Base-by-base conservation (phyloP, 2,888 invertebrate genomes). In the Megamerina dolium region DNA sequence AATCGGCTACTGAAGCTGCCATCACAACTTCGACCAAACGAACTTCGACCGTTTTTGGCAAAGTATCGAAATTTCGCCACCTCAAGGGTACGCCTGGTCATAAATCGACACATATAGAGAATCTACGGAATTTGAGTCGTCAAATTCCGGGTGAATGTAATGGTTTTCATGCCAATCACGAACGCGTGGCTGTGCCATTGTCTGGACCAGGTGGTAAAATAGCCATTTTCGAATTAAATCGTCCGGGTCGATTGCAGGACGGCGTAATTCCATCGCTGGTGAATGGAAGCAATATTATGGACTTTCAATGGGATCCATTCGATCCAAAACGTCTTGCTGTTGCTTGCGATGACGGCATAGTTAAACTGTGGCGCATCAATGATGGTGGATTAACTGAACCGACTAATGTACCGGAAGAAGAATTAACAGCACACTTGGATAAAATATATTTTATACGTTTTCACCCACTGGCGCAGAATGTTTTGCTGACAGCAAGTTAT, bases 231-330 rank as follows among this genome's bases (percentile, higher is more conserved):
- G 89, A 91, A 72, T 74, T 93, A 40, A 81, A 79, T 16, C 82
- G 84, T 60, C 79, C 85, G 0, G 87, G 85, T 8, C 81, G 87
- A 52, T 71, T 87, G 40, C 82, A 85, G 2, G 87, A 90, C 60
- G 87, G 85, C 48, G 88, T 85, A 19, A 83, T 82, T 56, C 87
- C 89, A 26, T 87, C 90, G n/a, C 73, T 96, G 56, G 86, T 94
- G 46, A 92, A 95, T 71, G 87, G 91, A 41, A 85, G 83, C 55
- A 85, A 84, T 57, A 82, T 93, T 27, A 86, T 88, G 79, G 96
- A 96, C 73, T 91, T 95, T 73, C 82, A 84, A 44, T 96, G 91
- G 88, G 93, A 95, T 76, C 95, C 95, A 2, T 94, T 94, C 72
- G 78, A 90, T 68, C 77, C 81, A 53, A 76, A 77, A 39, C 76